Conservation (phyloP, 1,140 invertebrate species). For the Uloborus diversus region DNA sequence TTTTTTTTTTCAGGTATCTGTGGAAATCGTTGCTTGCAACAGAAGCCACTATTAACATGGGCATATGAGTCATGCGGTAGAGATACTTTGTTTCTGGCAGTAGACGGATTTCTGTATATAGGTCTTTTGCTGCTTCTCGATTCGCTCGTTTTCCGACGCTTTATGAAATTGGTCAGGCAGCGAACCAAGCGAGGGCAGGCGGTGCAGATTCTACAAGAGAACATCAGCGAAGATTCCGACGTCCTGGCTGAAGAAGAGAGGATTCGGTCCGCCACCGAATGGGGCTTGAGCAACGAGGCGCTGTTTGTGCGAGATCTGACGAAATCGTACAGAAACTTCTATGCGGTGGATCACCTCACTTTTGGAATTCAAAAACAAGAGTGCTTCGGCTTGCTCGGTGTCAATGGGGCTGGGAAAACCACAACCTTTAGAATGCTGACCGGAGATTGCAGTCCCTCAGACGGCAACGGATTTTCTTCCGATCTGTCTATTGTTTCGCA, state of each 20-base stretch:
- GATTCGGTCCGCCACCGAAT: background rate
- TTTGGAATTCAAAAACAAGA: conserved; percentile 78
- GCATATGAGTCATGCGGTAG: background rate
- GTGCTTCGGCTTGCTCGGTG: conserved; percentile 85
- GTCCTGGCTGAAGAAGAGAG: conserved; percentile 9
- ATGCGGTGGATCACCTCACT: conserved; percentile 76
- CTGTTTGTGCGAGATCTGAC: conserved; percentile 65
- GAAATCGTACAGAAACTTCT: conserved; percentile 68
- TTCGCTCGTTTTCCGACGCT: background rate
- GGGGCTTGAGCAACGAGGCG: background rate
- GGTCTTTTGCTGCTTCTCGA: background rate
- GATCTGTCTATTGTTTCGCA: no score
- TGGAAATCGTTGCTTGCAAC: background rate
- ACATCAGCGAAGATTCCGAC: background rate
- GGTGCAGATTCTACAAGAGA: background rate
- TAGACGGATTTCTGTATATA: background rate
- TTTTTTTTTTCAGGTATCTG: background rate
- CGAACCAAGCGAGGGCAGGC: background rate
- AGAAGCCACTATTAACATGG: background rate
- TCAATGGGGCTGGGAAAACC: conserved; percentile 89
- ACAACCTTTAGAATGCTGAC: conserved; percentile 81
- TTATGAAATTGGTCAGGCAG: background rate
- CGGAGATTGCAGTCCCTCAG: conserved; percentile 61
- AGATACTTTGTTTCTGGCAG: background rate
- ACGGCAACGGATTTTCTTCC: no score